Evolutionary conservation across 92 coral and sea anemone genomes (phyloP), one percentile per base, ranked within the genome.

Genomic region (Hydrozoanthus gracilis): DNA sequence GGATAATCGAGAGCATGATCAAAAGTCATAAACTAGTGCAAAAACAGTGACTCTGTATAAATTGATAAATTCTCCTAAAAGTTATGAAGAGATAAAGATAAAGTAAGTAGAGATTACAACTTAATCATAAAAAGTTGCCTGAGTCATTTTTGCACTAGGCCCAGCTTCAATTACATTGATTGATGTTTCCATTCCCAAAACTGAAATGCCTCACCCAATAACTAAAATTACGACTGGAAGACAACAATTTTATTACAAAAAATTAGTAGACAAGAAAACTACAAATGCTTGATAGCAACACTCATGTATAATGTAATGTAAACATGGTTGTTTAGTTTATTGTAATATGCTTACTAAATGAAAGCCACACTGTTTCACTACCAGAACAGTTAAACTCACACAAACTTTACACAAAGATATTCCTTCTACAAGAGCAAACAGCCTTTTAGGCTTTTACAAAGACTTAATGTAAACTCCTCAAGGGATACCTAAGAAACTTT

Each of bases 401-500:
- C 47, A 68, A 68, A 14, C 16, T 11, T 11, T 14, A 10, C 49
- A 68, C 73, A 62, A 16, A 62, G 17, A 62, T 14, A 35, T 9
- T 68, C 48, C 7, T 11, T 11, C 13, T 27, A 68, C n/a, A 68
- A 14, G 48, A 27, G 73, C 73, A 68, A 68, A 68, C 39, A 2
- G 44, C 73, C 73, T 68, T 68, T 68, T 27, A 68, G 73, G 73
- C 48, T 35, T 68, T 39, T 27, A 14, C 10, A 68, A 68, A 68
- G 39, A 6, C 44, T 68, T 68, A 3, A 5, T 17, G 44, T 8
- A 35, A 9, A 8, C 73, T 9, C 13, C 8, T 17, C 45, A 68
- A 17, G 44, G 44, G 14, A 68, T 27, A 58, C 64, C 16, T 58
- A 16, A 58, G 4, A 58, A 11, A 58, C 12, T 58, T 8, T 4